A percentile compares a stretch with the other conserved stretches of the same genome.
These are phyloP conservation scores for Borostomias antarcticus DNA, from an alignment of 2,797 vertebrate genomes.

Conservation along the genomic window DNA sequence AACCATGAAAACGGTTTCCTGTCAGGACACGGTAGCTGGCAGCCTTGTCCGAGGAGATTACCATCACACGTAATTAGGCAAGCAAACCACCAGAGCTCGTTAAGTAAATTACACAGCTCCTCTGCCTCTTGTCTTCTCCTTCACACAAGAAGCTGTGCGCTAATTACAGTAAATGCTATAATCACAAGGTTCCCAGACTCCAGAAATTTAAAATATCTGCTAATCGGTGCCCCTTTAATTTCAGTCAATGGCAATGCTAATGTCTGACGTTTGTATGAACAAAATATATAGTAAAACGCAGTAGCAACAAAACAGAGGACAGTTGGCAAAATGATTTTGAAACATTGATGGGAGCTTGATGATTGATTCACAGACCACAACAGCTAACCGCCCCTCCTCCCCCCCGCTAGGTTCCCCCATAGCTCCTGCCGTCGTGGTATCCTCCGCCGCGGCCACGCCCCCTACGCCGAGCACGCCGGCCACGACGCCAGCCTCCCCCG, in stretches of 20 bases:
- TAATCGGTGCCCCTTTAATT: too few species aligned
- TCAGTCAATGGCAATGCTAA: too few species aligned
- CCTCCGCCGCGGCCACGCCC: constrained; percentile 47
- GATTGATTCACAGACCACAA: too few species aligned
- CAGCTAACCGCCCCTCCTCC: too few species aligned
- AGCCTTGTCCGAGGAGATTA: constrained; percentile 32
- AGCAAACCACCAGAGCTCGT: constrained; percentile 31
- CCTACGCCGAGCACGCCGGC: constrained; percentile 26
- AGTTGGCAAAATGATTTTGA: too few species aligned
- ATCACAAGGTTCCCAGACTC: constrained; percentile 34
- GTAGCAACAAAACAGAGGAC: too few species aligned
- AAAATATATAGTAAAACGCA: too few species aligned
- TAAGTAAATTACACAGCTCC: constrained; percentile 36
- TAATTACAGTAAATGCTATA: constrained; percentile 51
- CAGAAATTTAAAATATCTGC: too few species aligned
- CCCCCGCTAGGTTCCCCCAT: constrained; percentile 57
- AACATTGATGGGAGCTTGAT: too few species aligned
- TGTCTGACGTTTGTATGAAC: too few species aligned
- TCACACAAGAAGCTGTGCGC: constrained; percentile 32
- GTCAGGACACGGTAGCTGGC: constrained; percentile 2
- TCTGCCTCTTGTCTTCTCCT: constrained; percentile 25
- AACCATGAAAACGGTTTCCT: constrained; percentile 24
- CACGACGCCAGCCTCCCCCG: constrained; percentile 33
- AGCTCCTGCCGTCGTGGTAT: constrained; percentile 52
- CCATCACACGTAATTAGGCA: constrained; percentile 37